Conservation (phyloP, 2,888 invertebrate species). For the Erebia epiphron region DNA sequence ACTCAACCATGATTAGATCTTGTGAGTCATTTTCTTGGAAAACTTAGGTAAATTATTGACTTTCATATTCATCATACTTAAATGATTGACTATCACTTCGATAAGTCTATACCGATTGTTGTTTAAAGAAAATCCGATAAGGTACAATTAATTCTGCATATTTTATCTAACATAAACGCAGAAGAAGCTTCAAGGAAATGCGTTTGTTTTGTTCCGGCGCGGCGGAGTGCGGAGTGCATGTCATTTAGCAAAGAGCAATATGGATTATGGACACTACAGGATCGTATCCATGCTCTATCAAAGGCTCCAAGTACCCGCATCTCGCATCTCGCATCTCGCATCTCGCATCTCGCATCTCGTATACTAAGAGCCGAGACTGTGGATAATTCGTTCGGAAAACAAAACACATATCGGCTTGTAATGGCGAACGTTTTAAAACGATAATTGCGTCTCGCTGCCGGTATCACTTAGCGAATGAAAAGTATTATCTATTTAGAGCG, state of each 20-base stretch:
- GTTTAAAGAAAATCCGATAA: too few relatives aligned
- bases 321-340: too few relatives aligned
- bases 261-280: not conserved
- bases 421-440: slow-evolving; percentile 10
- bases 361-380: not conserved
- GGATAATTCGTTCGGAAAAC: slow-evolving; percentile 13
- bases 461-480: slow-evolving; percentile 7
- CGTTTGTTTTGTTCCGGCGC: slow-evolving; percentile 6
- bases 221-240: not conserved
- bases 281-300: not conserved
- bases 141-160: too few relatives aligned
- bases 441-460: not conserved
- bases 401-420: slow-evolving; percentile 15
- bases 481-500: slow-evolving; percentile 11
- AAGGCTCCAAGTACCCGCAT: slow-evolving; percentile 5
- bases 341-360: too few relatives aligned
- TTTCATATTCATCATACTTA: too few relatives aligned
- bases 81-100: too few relatives aligned
- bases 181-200: not conserved
- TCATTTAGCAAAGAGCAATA: not conserved
- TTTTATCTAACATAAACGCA: not conserved
- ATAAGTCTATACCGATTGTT: too few relatives aligned
- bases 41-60: too few relatives aligned
- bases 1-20: too few relatives aligned
- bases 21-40: too few relatives aligned